Evolutionary conservation across 2,113 vertebrate genomes (phyloP).

Genomic region (Erpornis zantholeuca): DNA sequence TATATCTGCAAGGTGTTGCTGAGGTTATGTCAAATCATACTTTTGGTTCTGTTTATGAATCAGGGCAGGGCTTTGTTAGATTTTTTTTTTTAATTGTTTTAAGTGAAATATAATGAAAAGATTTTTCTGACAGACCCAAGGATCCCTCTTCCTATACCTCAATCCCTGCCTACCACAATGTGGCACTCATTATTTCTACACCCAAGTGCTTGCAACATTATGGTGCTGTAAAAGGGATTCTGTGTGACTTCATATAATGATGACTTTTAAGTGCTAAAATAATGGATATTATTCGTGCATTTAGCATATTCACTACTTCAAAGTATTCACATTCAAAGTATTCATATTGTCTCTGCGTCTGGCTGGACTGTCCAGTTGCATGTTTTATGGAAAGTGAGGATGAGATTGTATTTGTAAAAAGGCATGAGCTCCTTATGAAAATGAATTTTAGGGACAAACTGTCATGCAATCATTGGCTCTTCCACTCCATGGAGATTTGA

Average conservation of each 20-base stretch:
- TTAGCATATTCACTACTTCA: constrained; percentile 46
- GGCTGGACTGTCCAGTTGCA: constrained; percentile 64
- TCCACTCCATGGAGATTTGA: constrained; percentile 23
- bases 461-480: constrained; percentile 60
- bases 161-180: neutral
- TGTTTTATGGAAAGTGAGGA: constrained; percentile 71
- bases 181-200: neutral
- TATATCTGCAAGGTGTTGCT: neutral
- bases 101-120: neutral
- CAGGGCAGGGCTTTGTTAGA: neutral
- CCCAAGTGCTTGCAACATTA: neutral
- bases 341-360: constrained; percentile 34
- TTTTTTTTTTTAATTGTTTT: neutral
- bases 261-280: neutral
- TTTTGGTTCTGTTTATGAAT: neutral
- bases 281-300: constrained; percentile 13
- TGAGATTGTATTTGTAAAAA: constrained; percentile 63
- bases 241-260: neutral
- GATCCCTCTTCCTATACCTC: neutral
- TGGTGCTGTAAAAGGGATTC: neutral
- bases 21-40: neutral
- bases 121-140: constrained; percentile 1
- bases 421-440: constrained; percentile 66
- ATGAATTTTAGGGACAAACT: constrained; percentile 63
- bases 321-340: constrained; percentile 72